Percentiles rank a stretch among this genome's conserved stretches.
Evolutionary conservation across 2,113 vertebrate species (phyloP).

Genomic region (Pipa parva): DNA sequence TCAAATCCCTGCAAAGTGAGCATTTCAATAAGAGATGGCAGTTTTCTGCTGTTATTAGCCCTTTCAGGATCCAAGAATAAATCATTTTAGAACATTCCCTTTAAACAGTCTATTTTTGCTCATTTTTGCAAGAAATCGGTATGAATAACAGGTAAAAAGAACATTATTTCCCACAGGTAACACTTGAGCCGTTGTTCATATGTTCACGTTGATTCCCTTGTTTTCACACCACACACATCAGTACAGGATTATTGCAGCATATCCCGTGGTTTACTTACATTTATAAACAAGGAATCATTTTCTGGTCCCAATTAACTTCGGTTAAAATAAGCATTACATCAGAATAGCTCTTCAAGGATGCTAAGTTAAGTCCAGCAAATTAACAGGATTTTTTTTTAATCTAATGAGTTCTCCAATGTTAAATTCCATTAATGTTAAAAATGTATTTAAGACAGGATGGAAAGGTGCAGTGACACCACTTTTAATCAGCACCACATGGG

Average conservation of each 20-base stretch:
- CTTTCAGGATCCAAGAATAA: too few relatives aligned
- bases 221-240: constrained; percentile 23
- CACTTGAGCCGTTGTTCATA: constrained; percentile 32
- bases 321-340: constrained; percentile 45
- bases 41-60: too few relatives aligned
- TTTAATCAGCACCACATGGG: neutral
- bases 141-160: constrained; percentile 29
- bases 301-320: constrained; percentile 51
- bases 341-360: constrained; percentile 44
- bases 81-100: too few relatives aligned
- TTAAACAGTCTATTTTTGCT: too few relatives aligned
- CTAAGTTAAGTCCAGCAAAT: constrained; percentile 20
- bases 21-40: too few relatives aligned
- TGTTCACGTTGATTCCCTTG: constrained; percentile 8
- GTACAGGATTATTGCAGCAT: constrained; percentile 34
- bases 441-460: neutral
- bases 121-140: neutral
- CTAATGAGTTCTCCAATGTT: constrained; percentile 8
- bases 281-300: constrained; percentile 49
- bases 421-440: neutral
- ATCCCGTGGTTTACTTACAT: constrained; percentile 42
- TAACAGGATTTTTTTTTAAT: constrained; percentile 4
- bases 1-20: too few relatives aligned
- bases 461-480: neutral
- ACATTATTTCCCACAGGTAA: constrained; percentile 35